A percentile compares a stretch with the other conserved stretches of the same genome.
phyloP scores from a whole-genome alignment of 2,888 invertebrate species.

The Trimorus sp. region DNA sequence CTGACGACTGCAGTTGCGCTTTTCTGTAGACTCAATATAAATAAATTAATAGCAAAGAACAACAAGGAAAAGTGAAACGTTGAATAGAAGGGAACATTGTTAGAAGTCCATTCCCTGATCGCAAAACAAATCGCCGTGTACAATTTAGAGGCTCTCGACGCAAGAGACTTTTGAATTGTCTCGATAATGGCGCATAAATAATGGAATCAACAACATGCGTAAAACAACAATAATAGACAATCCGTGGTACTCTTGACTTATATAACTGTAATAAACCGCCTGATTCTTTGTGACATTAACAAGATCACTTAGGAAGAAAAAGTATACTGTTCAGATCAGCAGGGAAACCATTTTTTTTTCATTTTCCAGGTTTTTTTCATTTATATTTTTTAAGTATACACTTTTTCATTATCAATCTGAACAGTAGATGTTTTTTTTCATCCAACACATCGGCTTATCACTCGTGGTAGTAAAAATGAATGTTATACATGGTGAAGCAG shows the following conservation, averaged over 20 bases:
- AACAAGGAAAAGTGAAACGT: no score
- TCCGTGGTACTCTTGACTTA: constrained; percentile 26
- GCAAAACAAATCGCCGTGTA: no score
- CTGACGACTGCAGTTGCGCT: no score
- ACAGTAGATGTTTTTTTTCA: no score
- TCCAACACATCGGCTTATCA: constrained; percentile 37
- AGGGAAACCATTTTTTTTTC: no score
- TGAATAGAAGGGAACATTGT: no score
- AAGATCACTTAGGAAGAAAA: not conserved
- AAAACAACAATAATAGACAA: constrained; percentile 21
- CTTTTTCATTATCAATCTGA: no score
- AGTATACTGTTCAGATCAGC: no score
- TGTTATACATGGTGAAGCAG: not conserved
- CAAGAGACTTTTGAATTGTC: not conserved
- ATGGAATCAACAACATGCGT: constrained; percentile 17
- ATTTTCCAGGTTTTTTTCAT: not conserved
- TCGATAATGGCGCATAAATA: constrained; percentile 28
- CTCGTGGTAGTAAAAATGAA: constrained; percentile 39
- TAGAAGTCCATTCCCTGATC: no score
- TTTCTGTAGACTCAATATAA: no score
- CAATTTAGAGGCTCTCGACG: no score
- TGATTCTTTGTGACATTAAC: constrained; percentile 43
- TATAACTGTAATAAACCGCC: constrained; percentile 33
- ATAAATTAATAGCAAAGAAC: no score
- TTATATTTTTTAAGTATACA: not conserved